These are phyloP conservation scores for Rhamnusium bicolor DNA, from an alignment of 2,888 invertebrate species.

Conservation along the genomic window DNA sequence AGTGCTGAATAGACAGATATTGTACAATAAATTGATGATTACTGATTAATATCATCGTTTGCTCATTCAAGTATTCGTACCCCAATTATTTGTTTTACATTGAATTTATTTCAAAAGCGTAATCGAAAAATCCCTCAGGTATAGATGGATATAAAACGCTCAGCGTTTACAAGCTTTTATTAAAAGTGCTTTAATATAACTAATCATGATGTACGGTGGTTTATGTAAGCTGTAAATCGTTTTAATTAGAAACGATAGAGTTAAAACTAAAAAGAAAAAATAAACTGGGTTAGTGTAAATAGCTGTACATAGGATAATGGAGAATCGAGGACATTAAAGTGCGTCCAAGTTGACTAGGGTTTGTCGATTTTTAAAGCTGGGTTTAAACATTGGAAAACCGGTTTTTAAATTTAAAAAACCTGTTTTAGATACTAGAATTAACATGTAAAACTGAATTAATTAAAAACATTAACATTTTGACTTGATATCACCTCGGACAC, in stretches of 20 bases:
- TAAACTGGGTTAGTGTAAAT: no score
- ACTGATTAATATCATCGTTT: slow-evolving; percentile 50
- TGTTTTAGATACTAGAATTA: no score
- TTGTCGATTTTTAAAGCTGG: no score
- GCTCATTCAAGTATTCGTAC: background rate
- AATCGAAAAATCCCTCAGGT: background rate
- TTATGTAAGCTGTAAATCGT: no score
- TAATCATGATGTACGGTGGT: background rate
- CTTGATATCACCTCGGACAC: no score
- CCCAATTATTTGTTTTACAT: slow-evolving; percentile 2
- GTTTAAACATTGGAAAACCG: no score
- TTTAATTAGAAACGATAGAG: background rate
- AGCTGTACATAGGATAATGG: no score
- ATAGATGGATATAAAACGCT: background rate
- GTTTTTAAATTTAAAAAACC: no score
- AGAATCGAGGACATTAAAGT: no score
- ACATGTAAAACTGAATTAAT: no score
- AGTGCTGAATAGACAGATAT: slow-evolving; percentile 60
- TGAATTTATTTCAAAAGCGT: background rate
- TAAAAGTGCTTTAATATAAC: background rate
- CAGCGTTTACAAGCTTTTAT: background rate
- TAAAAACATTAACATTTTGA: no score
- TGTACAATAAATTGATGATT: slow-evolving; percentile 57
- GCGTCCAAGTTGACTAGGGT: no score
- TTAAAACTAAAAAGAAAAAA: background rate